Evolutionary conservation across 2,797 vertebrate genomes (phyloP), one percentile per base, ranked within the genome.

Genomic region (Falco rusticolus): DNA sequence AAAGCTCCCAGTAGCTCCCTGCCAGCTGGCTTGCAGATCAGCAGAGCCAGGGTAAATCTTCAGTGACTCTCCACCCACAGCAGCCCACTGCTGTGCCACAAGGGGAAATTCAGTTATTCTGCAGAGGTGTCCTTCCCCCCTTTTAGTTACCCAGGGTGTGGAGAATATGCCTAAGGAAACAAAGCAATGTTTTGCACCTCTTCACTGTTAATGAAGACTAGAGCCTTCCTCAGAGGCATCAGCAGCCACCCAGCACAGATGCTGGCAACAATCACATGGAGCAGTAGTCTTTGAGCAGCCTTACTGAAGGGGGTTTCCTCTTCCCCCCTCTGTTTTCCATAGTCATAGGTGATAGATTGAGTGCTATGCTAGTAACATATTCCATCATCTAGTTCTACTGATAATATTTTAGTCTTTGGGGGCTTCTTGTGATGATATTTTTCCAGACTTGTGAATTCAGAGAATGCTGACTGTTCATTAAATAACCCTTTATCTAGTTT

Each of bases 381-480:
- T 75, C 50, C 54, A 75, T 66, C 72, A 72, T 10, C 66, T 57
- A 63, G 41, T 59, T 89, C 22, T 72, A 61, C 37, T 78, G 61
- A 39, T 72, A 63, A 0, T 16, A 53, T 69, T 94, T 91, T 59
- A 86, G 18, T 60, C 57, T 89, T 54, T 71, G 14, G 19, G 25
- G 25, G 6, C 20, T 75, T 94, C 50, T 92, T 83, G 28, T 80
- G 68, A 66, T 66, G 15, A 43, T 60, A 66, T 57, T 91, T 90
- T 94, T 60, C 84, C 47, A 51, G 87, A 76, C 39, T 50, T 84
- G 54, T 28, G 79, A 92, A 87, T 95, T 88, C 18, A 65, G 34
- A 93, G 65, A 95, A 92, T 1, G 7, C 43, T 95, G 81, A 89
- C 33, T 72, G 90, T 66, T 86, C 76, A 59, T 91, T 96, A 94